A percentile compares a stretch with the other conserved stretches of the same genome.
Conservation (phyloP, 37 sponge, comb jelly and placozoan genomes). For the Hormiphora californensis region DNA sequence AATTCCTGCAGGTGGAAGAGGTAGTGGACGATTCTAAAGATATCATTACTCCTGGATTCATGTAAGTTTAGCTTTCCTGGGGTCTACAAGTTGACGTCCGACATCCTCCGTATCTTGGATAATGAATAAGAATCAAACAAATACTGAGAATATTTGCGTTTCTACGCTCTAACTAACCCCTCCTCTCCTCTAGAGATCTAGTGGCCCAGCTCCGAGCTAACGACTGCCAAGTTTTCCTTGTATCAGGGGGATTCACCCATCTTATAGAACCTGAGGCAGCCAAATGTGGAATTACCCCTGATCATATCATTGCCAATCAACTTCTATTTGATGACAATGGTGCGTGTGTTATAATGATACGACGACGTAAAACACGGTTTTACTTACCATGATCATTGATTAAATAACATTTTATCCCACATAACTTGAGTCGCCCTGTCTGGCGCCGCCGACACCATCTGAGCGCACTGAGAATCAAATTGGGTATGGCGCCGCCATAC, state of each 20-base stretch:
- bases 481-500: too few species aligned
- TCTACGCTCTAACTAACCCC: too few species aligned
- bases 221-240: background rate
- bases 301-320: constrained; percentile 26
- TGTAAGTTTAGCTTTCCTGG: too few species aligned
- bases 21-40: too few species aligned
- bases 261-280: constrained; percentile 24
- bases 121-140: too few species aligned
- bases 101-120: too few species aligned
- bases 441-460: too few species aligned
- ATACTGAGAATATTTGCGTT: too few species aligned
- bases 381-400: background rate
- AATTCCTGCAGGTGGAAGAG: too few species aligned
- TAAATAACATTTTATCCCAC: background rate
- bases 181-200: constrained; percentile 15
- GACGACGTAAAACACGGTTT: background rate
- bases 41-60: constrained; percentile 28
- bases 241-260: constrained; percentile 25
- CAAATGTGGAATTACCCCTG: constrained; percentile 31
- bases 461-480: too few species aligned
- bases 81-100: too few species aligned
- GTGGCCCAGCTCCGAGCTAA: background rate
- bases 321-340: constrained; percentile 18
- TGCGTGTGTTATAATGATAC: background rate
- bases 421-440: too few species aligned